phyloP scores from a whole-genome alignment of 2,113 vertebrate genomes.

The Corythoichthys intestinalis region DNA sequence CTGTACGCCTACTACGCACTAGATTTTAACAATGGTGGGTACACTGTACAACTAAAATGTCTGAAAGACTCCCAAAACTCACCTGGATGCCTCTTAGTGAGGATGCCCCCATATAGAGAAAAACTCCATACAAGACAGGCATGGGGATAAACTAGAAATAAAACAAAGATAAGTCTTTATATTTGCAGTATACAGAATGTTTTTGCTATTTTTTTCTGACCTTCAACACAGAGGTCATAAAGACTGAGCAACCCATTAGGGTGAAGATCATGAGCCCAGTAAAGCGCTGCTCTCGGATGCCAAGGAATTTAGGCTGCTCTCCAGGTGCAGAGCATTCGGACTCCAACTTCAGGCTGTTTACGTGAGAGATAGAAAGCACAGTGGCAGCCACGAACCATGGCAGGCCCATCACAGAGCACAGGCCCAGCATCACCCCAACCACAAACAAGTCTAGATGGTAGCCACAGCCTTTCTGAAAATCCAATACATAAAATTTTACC shows the following conservation, averaged over 20 bases:
- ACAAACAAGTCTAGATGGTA: conserved; percentile 96
- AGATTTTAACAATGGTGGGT: too few relatives aligned
- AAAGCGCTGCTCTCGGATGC: conserved; percentile 95
- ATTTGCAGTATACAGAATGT: neutral
- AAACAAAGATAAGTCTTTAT: neutral
- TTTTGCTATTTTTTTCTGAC: conserved; percentile 51
- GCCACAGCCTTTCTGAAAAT: conserved; percentile 81
- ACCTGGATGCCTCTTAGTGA: conserved; percentile 99
- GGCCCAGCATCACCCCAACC: conserved; percentile 94
- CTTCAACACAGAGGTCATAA: conserved; percentile 97
- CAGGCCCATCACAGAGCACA: conserved; percentile 96
- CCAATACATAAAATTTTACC: neutral
- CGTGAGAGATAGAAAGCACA: conserved; percentile 96
- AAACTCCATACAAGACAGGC: conserved; percentile 97
- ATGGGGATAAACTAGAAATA: conserved; percentile 90
- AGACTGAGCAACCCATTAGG: conserved; percentile 97
- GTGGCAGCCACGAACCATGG: conserved; percentile 99
- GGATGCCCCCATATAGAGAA: conserved; percentile 98
- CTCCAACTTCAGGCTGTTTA: conserved; percentile 97
- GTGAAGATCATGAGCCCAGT: conserved; percentile 98
- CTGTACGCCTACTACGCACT: too few relatives aligned
- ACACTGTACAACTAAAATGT: neutral
- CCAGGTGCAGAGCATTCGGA: conserved; percentile 96
- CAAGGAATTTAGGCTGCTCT: conserved; percentile 97
- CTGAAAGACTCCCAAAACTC: conserved; percentile 34